Evolutionary conservation across 1,140 invertebrate species (phyloP), one percentile per base, ranked within the genome.

Genomic region (Andricus grossulariae): DNA sequence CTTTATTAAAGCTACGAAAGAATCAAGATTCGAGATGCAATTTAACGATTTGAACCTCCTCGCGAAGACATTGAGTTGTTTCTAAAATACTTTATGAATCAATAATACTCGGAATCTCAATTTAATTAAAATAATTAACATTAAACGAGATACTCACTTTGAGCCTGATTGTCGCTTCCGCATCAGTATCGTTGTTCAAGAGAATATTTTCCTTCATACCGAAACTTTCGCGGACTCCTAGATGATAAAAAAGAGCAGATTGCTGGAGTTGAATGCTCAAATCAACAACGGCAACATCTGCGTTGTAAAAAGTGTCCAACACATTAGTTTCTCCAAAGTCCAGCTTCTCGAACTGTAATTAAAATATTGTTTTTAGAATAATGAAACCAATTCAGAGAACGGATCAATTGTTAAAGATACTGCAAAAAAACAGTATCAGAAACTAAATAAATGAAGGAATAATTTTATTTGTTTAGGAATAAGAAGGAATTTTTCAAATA

Each of bases 121-220:
- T 54, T 4, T 8, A n/a, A 54, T 54, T 18, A 12, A 18, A 39
- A 57, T 74, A 57, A 51, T 74, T 21, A 57, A 54, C 55, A 74
- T 19, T 18, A 1, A 19, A 25, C 12, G 16, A 71, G n/a, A 75
- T 71, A 82, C 74, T 82, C 93, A 97, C 96, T 93, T 97, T 97
- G 50, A 98, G 92, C 79, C 96, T 93, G 74, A 97, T 89, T 21
- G 97, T 97, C 77, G 96, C 94, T 91, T 98, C 97, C 4, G 95
- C 93, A 90, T 98, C 96, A 80, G 93, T 93, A 92, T 99, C 98
- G 93, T 98, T 97, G 87, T 96, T 98, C 3, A 99, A 93, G 15
- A 99, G 90, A 77, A 99, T 97, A 91, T 99, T 99, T 88, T 99
- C 97, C 88, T 97, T 98, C 98, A 99, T 99, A 66, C 96, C 96